Evolutionary conservation across 1,140 invertebrate genomes (phyloP).

Genomic region (Drosophila orosa): DNA sequence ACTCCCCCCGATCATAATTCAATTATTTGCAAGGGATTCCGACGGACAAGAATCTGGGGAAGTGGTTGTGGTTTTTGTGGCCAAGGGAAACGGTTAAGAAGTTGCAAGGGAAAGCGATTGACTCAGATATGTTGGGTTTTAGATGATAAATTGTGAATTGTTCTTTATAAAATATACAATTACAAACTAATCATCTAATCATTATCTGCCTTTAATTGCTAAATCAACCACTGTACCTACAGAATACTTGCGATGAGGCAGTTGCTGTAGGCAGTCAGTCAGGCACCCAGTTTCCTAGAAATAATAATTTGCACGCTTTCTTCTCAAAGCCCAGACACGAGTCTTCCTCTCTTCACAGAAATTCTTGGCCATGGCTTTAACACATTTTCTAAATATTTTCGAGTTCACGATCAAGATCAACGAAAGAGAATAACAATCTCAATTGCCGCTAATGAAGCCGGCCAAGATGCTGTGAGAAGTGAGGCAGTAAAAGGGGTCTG

Average conservation of each 20-base stretch:
- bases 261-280: slow-evolving; percentile 10
- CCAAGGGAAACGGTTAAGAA: slow-evolving; percentile 1
- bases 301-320: slow-evolving; percentile 76
- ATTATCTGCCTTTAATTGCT: slow-evolving; percentile 19
- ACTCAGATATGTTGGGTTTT: background rate
- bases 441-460: slow-evolving; percentile 74
- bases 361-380: slow-evolving; percentile 58
- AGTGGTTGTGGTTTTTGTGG: slow-evolving; percentile 21
- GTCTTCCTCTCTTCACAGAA: slow-evolving; percentile 12
- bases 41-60: slow-evolving; percentile 15
- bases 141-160: slow-evolving; percentile 8
- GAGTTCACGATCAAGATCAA: slow-evolving; percentile 70
- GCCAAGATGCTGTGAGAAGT: slow-evolving; percentile 52
- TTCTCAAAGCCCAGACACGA: slow-evolving; percentile 61
- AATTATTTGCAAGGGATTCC: slow-evolving; percentile 47
- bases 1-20: slow-evolving; percentile 73
- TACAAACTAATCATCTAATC: background rate
- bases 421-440: slow-evolving; percentile 52
- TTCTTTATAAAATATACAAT: background rate
- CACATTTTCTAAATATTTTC: slow-evolving; percentile 74
- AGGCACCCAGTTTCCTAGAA: slow-evolving; percentile 47
- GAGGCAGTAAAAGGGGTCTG: slow-evolving; percentile 8
- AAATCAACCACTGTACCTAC: slow-evolving; percentile 13
- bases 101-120: slow-evolving; percentile 11
- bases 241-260: slow-evolving; percentile 1